Evolutionary conservation across 2,113 vertebrate genomes (phyloP).

Genomic region (Pelusios castaneus): DNA sequence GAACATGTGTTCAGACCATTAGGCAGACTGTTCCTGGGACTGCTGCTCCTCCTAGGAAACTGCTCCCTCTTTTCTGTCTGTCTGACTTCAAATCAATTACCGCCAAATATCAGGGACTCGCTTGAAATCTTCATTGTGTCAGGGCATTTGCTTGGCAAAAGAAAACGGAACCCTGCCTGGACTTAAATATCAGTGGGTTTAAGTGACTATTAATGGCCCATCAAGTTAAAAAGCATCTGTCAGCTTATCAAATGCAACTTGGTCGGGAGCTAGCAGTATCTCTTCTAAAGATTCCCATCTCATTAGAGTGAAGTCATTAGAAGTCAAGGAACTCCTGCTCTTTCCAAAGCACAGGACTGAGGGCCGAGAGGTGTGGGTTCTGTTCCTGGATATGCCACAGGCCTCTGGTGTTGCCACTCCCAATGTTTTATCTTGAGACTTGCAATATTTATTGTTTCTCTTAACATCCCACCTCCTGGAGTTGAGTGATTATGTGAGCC

Average conservation of each 20-base stretch:
- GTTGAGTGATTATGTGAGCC: neutral
- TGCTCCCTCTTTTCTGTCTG: fast-evolving
- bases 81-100: neutral
- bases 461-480: neutral
- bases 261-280: neutral
- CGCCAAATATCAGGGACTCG: neutral
- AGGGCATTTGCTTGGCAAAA: neutral
- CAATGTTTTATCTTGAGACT: neutral
- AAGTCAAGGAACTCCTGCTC: fast-evolving
- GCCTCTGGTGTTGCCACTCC: neutral
- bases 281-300: neutral
- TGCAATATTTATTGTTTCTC: neutral
- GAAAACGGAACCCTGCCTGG: neutral
- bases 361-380: neutral
- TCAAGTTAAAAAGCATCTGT: neutral
- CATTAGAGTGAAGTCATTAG: neutral
- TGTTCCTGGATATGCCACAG: neutral
- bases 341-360: neutral
- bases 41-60: neutral
- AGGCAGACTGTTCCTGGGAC: neutral
- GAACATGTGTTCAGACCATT: neutral
- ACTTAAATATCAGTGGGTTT: neutral
- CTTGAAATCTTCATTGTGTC: neutral
- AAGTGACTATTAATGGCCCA: neutral
- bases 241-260: neutral